Evolutionary conservation across 2,797 vertebrate genomes (phyloP), one percentile per base, ranked within the genome.

Genomic region (Chelmon rostratus): DNA sequence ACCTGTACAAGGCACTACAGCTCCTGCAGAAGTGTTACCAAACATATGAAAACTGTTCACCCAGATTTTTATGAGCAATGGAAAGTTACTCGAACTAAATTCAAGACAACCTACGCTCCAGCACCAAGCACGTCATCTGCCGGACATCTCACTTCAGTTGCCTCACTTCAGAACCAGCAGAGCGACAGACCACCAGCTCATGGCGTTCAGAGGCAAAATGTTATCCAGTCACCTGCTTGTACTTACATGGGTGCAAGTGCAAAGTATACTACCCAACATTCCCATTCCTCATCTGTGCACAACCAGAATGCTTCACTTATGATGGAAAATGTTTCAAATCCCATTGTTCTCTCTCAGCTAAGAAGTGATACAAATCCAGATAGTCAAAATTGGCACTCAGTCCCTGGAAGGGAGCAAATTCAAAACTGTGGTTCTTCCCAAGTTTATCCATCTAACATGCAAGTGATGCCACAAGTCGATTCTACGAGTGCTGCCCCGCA

Each of bases 31-130:
- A 99, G 97, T 89, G 97, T 98, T 78, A 95, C 96, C 62, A 99
- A 99, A 88, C 98, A 99, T 83, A 99, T 99, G 97, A 99, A 97
- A 92, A 94, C 96, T 1, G 92, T 94, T 46, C 98, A 99, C 83
- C 95, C 97, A 25, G 97, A 98, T 31, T 98, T 98, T 76, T 99
- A 98, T 11, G 95, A 96, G 38, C 93, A 96, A 59, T 98, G 98
- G 96, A 99, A 97, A 91, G 87, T 96, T 72, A 92, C 95, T 10
- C 94, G 94, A 61, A 97, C 94, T 86, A 97, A 94, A 76, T 97
- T 96, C 84, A 96, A 92, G 86, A 91, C 91, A 1, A 93, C 92
- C 40, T 96, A 93, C 31, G 80, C 90, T 63, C 85, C 85, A 42
- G 67, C 77, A 28, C 87, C 85, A 49, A 91, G 68, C 10, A 18